Base-by-base conservation (phyloP, 2,113 vertebrate species). In the Oryzias javanicus region DNA sequence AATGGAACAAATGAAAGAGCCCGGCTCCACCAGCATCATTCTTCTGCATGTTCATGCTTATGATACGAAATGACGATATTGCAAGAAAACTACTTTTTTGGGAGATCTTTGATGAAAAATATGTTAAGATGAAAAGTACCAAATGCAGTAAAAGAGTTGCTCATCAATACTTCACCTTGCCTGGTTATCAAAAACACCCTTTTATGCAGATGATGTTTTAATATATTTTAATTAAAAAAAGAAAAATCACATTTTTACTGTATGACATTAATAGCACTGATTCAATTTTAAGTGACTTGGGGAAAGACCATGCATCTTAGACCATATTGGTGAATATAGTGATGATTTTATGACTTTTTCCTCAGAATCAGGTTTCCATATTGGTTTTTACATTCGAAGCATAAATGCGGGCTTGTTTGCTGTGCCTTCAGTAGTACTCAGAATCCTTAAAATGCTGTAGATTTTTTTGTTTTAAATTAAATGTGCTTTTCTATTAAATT, bases 331-430 rank as follows among this genome's bases (percentile, higher is more conserved):
- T 69, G 49, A 45, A 65, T 60, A 60, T 53, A 60, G 24, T 10
- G 16, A 10, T 19, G n/a, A 47, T 49, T 48, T 12, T 64, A 27
- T 18, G 35, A 61, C 40, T 20, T 22, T 29, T 46, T 53, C 56
- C 6, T 57, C 25, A 52, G 27, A 60, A 35, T 35, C 35, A 35
- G 35, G 49, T 56, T 57, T 74, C 22, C 57, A 52, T 67, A 79
- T 50, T 71, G n/a, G 5, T 35, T 12, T 35, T 35, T 35, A 35
- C 35, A 35, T 35, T 35, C 79, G 55, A 67, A 78, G 0, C 67
- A 75, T 64, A 56, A 65, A 47, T 55, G 60, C 48, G 42, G 51
- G n/a, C 49, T 73, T 72, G 53, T 53, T 72, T 60, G 64, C 46
- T 75, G 61, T 77, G 67, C 47, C 35, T 35, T 35, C 10, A 12